Conservation (phyloP, 2,888 invertebrate genomes). For the Steinernema carpocapsae region DNA sequence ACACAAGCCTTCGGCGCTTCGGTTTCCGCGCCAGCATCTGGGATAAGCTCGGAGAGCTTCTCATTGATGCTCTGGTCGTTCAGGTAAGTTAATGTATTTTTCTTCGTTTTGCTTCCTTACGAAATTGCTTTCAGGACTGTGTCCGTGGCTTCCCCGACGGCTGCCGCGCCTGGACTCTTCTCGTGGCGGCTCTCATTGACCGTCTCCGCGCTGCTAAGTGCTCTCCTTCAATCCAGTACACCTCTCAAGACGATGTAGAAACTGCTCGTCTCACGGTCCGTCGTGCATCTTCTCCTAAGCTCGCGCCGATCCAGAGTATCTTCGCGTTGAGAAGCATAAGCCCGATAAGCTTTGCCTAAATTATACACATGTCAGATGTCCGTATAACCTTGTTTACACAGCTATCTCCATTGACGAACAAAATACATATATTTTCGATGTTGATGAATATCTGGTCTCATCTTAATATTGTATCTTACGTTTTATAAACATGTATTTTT, state of each 20-base stretch:
- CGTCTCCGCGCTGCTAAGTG: conserved; percentile 51
- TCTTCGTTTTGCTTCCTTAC: not conserved
- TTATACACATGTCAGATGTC: too few species aligned
- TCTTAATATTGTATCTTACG: too few species aligned
- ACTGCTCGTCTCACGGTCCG: not conserved
- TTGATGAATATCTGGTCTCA: too few species aligned
- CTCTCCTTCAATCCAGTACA: not conserved
- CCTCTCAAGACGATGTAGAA: not conserved
- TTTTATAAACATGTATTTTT: too few species aligned
- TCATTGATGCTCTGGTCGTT: conserved; percentile 60
- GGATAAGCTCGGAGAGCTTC: conserved; percentile 64
- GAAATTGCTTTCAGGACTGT: conserved; percentile 53
- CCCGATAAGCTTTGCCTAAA: conserved; percentile 4
- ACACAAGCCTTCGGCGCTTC: conserved; percentile 57
- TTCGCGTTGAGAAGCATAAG: conserved; percentile 21
- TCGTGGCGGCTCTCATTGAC: conserved; percentile 63
- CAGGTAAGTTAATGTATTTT: conserved; percentile 52
- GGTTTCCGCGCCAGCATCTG: conserved; percentile 62
- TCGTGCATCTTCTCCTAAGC: not conserved
- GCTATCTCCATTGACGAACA: too few species aligned
- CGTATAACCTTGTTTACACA: too few species aligned
- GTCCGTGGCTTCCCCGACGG: conserved; percentile 65
- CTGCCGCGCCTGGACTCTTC: conserved; percentile 62
- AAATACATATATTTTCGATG: too few species aligned
- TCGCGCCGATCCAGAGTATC: not conserved